phyloP scores from a whole-genome alignment of 2,797 vertebrate species.

The Mareca strepera region DNA sequence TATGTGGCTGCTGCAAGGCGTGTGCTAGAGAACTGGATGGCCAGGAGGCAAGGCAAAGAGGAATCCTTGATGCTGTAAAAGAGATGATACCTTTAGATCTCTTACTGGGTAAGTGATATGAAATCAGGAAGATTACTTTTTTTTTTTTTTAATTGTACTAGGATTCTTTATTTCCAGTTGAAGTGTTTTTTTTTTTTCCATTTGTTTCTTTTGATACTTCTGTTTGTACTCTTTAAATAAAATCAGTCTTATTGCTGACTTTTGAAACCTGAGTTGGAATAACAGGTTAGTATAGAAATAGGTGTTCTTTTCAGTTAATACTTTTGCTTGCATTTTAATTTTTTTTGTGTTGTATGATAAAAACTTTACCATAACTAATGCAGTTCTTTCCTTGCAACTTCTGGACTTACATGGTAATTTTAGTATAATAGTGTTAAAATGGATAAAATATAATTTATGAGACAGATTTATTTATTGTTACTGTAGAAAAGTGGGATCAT shows the following conservation, averaged over 20 bases:
- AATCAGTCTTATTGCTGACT: neutral
- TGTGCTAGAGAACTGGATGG: slow-evolving; percentile 97
- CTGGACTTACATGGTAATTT: neutral
- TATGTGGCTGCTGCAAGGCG: slow-evolving; percentile 97
- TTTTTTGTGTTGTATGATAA: neutral
- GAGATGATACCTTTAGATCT: slow-evolving; percentile 99
- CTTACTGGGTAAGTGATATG: slow-evolving; percentile 86
- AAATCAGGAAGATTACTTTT: neutral
- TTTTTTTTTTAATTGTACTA: neutral
- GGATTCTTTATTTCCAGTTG: neutral
- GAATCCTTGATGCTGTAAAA: slow-evolving; percentile 98
- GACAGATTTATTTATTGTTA: neutral
- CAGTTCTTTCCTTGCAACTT: neutral
- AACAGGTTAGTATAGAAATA: neutral
- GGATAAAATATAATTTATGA: neutral
- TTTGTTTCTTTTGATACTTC: neutral
- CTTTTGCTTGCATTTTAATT: neutral
- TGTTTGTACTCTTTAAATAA: neutral
- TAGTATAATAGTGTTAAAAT: neutral
- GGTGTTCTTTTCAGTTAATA: neutral
- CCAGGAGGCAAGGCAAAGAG: slow-evolving; percentile 96
- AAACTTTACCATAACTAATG: neutral
- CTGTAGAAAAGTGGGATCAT: neutral
- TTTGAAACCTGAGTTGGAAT: neutral
- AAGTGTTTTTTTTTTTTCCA: neutral